phyloP scores from a whole-genome alignment of 2,113 vertebrate genomes.

The Canis aureus region DNA sequence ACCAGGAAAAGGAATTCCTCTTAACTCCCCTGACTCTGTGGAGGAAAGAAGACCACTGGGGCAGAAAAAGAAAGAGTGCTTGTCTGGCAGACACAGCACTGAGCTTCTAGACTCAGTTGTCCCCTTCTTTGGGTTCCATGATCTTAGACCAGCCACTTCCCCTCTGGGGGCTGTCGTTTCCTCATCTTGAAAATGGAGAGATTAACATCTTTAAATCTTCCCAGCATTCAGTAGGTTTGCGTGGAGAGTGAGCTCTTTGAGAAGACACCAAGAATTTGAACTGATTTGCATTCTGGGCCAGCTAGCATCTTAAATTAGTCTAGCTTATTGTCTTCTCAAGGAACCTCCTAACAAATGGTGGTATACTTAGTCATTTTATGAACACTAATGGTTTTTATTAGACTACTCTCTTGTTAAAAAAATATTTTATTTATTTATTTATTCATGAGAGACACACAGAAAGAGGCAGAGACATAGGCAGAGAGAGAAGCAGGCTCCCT shows the following conservation, averaged over 20 bases:
- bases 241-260: neutral
- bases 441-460: too few relatives aligned
- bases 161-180: neutral
- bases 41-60: neutral
- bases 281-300: neutral
- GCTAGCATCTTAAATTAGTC: neutral
- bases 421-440: too few relatives aligned
- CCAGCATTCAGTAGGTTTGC: neutral
- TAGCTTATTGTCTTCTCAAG: neutral
- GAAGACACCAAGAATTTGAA: constrained; percentile 1
- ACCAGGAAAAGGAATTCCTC: constrained; percentile 37
- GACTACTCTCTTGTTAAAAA: neutral
- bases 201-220: neutral
- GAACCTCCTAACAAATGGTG: neutral
- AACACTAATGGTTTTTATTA: constrained; percentile 14
- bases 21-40: neutral
- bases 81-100: neutral
- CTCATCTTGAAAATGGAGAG: neutral
- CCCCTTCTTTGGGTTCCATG: neutral
- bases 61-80: neutral
- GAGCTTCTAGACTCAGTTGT: neutral
- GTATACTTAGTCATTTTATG: neutral
- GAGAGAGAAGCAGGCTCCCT: too few relatives aligned
- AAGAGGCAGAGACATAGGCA: too few relatives aligned
- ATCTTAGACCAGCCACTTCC: neutral